Evolutionary conservation across 2,888 invertebrate genomes (phyloP).

Genomic region (Ceriagrion tenellum): DNA sequence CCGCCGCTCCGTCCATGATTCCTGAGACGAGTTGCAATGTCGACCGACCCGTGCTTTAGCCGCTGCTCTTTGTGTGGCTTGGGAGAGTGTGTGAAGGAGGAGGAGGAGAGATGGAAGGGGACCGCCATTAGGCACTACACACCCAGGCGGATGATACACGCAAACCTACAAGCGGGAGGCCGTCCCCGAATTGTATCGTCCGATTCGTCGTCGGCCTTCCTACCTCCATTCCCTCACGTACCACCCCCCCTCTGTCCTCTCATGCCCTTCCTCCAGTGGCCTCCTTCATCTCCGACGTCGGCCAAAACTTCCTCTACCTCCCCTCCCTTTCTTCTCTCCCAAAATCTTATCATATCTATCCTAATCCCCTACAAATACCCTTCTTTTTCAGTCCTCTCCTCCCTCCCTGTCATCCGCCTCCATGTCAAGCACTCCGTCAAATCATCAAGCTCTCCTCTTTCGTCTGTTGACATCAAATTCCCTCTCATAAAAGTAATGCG

Average conservation of each 20-base stretch:
- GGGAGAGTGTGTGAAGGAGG: neutral
- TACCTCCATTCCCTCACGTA: neutral
- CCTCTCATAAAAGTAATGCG: too few species aligned
- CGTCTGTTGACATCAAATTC: too few species aligned
- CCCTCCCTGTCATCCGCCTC: too few species aligned
- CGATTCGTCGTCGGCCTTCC: neutral
- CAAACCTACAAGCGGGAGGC: neutral
- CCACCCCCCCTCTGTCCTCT: too few species aligned
- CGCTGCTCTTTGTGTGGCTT: too few species aligned
- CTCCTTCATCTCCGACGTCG: neutral
- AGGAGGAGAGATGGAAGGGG: neutral
- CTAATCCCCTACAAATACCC: too few species aligned
- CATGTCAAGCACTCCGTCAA: too few species aligned
- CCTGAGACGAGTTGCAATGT: neutral
- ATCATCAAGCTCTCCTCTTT: too few species aligned
- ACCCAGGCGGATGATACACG: neutral
- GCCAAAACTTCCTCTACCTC: neutral
- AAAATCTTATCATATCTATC: too few species aligned
- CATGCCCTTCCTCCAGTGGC: neutral
- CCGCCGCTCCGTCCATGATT: neutral
- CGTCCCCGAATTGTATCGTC: neutral
- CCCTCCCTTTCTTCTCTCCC: too few species aligned
- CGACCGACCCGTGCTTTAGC: neutral
- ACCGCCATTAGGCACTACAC: slow-evolving; percentile 2
- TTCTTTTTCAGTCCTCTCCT: too few species aligned